Percentiles rank a stretch among this genome's conserved stretches.
Conservation (phyloP, 2,113 vertebrate genomes). For the Paradoxurus hermaphroditus region DNA sequence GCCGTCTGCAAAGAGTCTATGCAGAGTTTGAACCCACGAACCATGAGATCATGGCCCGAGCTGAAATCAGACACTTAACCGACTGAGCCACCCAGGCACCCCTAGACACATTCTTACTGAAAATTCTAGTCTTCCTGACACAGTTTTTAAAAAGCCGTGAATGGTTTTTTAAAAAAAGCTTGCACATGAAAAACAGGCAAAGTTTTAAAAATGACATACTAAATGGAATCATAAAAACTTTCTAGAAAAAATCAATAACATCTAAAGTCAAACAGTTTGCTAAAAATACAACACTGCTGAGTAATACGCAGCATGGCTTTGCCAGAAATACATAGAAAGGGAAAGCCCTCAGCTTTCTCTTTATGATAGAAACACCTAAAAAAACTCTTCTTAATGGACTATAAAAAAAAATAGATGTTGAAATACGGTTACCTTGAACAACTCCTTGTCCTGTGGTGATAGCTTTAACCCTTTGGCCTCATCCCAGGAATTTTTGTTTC, state of each 20-base stretch:
- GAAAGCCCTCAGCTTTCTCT: neutral
- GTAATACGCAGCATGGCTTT: neutral
- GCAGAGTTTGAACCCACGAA: too few relatives aligned
- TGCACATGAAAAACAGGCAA: neutral
- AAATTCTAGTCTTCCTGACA: neutral
- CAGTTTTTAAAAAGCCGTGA: neutral
- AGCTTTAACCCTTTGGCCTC: neutral
- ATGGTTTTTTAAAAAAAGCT: neutral
- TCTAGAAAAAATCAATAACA: conserved; percentile 25
- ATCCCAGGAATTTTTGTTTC: conserved; percentile 11
- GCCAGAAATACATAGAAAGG: neutral
- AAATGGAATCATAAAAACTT: neutral
- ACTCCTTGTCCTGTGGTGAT: neutral
- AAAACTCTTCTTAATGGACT: neutral
- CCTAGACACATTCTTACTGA: neutral
- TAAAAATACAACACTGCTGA: neutral
- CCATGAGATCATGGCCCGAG: too few relatives aligned
- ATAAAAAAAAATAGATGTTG: neutral
- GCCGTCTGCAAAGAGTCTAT: too few relatives aligned
- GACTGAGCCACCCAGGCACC: too few relatives aligned
- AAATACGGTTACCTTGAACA: neutral
- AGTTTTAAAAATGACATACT: neutral
- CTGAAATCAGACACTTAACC: too few relatives aligned
- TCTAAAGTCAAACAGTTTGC: neutral
- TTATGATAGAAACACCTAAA: neutral